phyloP scores from a whole-genome alignment of 2,888 invertebrate genomes.

The Saturnia japonica region DNA sequence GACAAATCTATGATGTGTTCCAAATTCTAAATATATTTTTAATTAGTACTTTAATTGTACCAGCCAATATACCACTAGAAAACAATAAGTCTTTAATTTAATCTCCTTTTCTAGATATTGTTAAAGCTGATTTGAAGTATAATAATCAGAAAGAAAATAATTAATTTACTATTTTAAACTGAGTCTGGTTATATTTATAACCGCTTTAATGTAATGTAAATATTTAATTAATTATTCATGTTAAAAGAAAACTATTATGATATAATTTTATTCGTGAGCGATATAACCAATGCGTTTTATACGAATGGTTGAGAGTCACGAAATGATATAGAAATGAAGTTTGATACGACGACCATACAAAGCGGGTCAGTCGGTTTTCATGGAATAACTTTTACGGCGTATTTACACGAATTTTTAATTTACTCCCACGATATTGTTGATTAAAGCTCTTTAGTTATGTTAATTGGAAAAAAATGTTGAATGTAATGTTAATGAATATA shows the following conservation, averaged over 20 bases:
- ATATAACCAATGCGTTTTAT: conserved; percentile 7
- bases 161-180: neutral
- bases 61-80: too few species aligned
- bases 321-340: conserved; percentile 2
- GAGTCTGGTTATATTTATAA: conserved; percentile 14
- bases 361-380: neutral
- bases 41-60: too few species aligned
- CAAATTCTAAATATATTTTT: too few species aligned
- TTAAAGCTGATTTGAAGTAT: too few species aligned
- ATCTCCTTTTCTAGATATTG: too few species aligned
- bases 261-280: conserved; percentile 16
- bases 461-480: neutral
- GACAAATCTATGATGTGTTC: too few species aligned
- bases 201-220: conserved; percentile 12
- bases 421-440: neutral
- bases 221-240: conserved; percentile 16
- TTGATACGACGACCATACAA: neutral
- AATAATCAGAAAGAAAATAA: too few species aligned
- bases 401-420: conserved; percentile 8
- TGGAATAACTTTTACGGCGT: neutral
- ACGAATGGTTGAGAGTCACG: conserved; percentile 18
- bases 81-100: too few species aligned
- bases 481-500: neutral
- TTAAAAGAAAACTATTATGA: conserved; percentile 16
- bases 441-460: neutral